Evolutionary conservation across 1,140 invertebrate genomes (phyloP), one percentile per base, ranked within the genome.

Genomic region (Orchesella cincta): DNA sequence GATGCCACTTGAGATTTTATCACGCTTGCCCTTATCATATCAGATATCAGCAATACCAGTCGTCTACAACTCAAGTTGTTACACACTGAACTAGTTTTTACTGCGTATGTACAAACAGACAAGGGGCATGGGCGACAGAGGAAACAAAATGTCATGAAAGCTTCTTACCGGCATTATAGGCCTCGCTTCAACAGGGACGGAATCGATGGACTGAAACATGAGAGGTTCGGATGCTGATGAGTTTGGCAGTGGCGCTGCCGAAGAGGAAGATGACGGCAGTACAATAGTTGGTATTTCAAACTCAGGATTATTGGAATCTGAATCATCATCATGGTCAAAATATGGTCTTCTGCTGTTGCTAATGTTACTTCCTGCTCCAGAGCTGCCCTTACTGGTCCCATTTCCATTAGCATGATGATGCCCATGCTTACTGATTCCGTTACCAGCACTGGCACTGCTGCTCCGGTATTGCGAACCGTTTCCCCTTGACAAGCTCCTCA

Each of bases 121-220:
- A n/a, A n/a, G n/a, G n/a, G n/a, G n/a, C n/a, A n/a, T n/a, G n/a
- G n/a, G n/a, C n/a, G n/a, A n/a, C n/a, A n/a, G n/a, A n/a, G n/a
- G n/a, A n/a, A n/a, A n/a, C n/a, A n/a, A n/a, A n/a, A n/a, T n/a
- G n/a, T n/a, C n/a, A n/a, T n/a, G n/a, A n/a, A n/a, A n/a, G n/a
- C n/a, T n/a, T n/a, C n/a, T 78, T 39, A 78, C 76, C 76, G 76
- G 76, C 26, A 78, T 46, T 52, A 78, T 18, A 64, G 34, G 31
- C 23, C 76, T 39, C 0, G 76, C 76, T 52, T 78, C 76, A n/a
- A 78, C 1, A 23, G 76, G 76, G 28, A 78, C 76, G 57, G 71
- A 31, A 67, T 78, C 76, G 51, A 74, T 70, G 26, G 76, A 74
- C 29, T 78, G 76, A 74, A 74, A 78, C 29, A 74, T 78, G 28